Base-by-base conservation (phyloP, 2,888 invertebrate genomes). In the Cryptus viduatorius region DNA sequence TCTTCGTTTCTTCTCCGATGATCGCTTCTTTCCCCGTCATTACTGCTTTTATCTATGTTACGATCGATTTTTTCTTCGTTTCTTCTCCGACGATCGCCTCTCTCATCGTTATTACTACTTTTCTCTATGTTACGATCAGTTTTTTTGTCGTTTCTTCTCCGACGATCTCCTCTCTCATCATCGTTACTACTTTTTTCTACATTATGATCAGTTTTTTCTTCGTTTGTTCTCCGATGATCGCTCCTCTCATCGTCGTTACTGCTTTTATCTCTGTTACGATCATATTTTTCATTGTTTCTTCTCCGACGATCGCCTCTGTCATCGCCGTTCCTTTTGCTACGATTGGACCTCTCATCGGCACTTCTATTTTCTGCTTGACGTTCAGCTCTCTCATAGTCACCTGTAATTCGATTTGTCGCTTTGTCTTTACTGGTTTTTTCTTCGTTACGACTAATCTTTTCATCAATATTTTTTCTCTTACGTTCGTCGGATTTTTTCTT, bases 301-400 rank as follows among this genome's bases (percentile, higher is more conserved):
- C 19, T 53, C 65, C 80, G 80, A 24, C 67, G 69, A 44, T 82
- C 84, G 37, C 76, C 75, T 61, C 84, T 86, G 14, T 73, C 78
- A 12, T 83, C 56, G 3, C 24, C 31, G 10, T 68, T 37, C 37
- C 37, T 37, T 8, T 37, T 37, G 37, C 8, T 7, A 7, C 37
- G 37, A 5, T 37, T 5, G 37, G 37, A 37, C 7, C 37, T 37
- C 7, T 37, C 37, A 7, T 37, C 37, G 37, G 37, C 37, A 8
- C 3, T 8, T 37, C 7, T 37, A 37, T 37, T 37, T 37, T 37
- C 37, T 1, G 37, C 8, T 4, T 7, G 37, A 8, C 5, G 5
- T 37, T 37, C 37, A 5, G 37, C 3, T 37, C 8, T 37, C 37
- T 37, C 37, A 37, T 37, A 0, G 1, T 37, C 37, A 7, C 8